Percentiles rank a stretch among this genome's conserved stretches.
Conservation (phyloP, 2,113 vertebrate genomes). For the Salminus brasiliensis region DNA sequence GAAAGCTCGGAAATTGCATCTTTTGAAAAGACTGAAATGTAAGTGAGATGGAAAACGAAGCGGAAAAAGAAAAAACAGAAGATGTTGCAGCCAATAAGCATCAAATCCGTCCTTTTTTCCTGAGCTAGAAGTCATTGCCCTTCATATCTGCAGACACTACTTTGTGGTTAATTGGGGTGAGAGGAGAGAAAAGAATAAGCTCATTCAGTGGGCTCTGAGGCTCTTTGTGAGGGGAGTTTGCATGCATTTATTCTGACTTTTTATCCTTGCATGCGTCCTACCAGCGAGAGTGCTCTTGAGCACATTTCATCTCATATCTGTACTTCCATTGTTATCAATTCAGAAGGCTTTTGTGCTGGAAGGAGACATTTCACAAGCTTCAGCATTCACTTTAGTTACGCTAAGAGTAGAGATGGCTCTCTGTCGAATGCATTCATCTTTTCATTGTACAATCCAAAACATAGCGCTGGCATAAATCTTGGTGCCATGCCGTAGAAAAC, state of each 20-base stretch:
- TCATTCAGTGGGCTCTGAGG: conserved; percentile 45
- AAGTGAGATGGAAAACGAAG: not conserved
- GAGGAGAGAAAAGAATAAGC: conserved; percentile 35
- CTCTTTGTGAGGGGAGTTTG: conserved; percentile 46
- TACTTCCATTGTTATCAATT: conserved; percentile 54
- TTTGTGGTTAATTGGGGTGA: conserved; percentile 46
- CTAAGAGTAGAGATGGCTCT: conserved; percentile 15
- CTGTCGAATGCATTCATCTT: not conserved
- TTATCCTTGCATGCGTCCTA: conserved; percentile 41
- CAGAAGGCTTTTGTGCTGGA: conserved; percentile 44
- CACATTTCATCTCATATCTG: conserved; percentile 53
- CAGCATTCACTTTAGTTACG: conserved; percentile 22
- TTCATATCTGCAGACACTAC: conserved; percentile 22
- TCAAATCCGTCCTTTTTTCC: conserved; percentile 23
- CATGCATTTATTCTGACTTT: conserved; percentile 57
- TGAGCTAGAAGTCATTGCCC: conserved; percentile 16
- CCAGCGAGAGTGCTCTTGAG: conserved; percentile 30
- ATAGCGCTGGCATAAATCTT: not conserved
- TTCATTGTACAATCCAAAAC: not conserved
- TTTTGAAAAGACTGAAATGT: not conserved
- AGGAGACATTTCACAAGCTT: conserved; percentile 38
- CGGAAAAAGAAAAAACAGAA: not conserved
- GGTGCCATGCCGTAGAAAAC: not conserved
- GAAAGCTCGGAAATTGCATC: not conserved
- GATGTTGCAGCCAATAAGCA: not conserved